Conservation (phyloP, 2,888 invertebrate species). For the Rhaphigaster nebulosa region DNA sequence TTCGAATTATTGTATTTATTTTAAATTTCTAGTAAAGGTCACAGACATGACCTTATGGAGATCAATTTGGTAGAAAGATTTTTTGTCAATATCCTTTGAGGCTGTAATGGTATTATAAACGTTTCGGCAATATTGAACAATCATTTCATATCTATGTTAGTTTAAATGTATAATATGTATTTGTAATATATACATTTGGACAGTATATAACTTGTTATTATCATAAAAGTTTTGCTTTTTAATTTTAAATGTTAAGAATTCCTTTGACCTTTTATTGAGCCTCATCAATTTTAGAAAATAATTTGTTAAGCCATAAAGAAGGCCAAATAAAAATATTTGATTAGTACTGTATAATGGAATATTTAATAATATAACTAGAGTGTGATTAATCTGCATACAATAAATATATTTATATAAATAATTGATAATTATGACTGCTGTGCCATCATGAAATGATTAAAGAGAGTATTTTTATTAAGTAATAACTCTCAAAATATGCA, state of each 20-base stretch:
- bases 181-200: neutral
- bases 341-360: neutral
- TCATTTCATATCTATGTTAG: neutral
- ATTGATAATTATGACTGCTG: neutral
- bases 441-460: neutral
- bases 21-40: neutral
- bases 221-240: neutral
- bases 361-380: neutral
- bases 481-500: neutral
- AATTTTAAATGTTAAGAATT: neutral
- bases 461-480: neutral
- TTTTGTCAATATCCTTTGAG: neutral
- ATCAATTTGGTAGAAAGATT: neutral
- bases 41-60: neutral
- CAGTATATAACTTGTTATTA: neutral
- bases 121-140: neutral
- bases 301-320: neutral
- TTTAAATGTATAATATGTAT: neutral
- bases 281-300: neutral
- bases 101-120: neutral
- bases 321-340: neutral
- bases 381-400: neutral
- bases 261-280: neutral
- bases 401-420: neutral
- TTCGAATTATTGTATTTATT: neutral